Conservation (phyloP, 2,797 vertebrate genomes). For the Diceros bicornis region DNA sequence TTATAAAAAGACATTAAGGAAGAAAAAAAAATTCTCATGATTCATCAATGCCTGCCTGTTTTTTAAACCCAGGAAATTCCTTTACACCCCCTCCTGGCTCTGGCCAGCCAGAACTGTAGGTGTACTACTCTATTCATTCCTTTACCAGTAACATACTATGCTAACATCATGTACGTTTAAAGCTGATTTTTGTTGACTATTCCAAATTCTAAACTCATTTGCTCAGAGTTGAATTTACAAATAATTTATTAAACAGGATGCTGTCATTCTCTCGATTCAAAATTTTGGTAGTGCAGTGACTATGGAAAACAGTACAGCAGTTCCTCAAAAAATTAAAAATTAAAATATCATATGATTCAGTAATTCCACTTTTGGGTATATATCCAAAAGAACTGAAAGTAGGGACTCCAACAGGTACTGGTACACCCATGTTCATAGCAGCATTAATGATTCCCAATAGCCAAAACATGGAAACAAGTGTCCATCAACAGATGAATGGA, state of each 20-base stretch:
- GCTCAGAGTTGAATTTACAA: conserved; percentile 56
- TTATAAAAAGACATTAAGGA: conserved; percentile 56
- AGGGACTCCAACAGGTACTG: conserved; percentile 17
- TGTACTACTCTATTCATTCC: conserved; percentile 53
- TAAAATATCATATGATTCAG: conserved; percentile 47
- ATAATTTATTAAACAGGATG: conserved; percentile 61
- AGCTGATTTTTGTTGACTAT: conserved; percentile 46
- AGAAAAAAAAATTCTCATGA: not conserved
- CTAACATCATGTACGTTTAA: conserved; percentile 66
- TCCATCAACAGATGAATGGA: not conserved
- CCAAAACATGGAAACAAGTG: not conserved
- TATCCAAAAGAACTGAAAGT: conserved; percentile 15
- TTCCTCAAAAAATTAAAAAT: conserved; percentile 64
- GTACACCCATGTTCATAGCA: not conserved
- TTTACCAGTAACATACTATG: not conserved
- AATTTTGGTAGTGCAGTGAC: not conserved
- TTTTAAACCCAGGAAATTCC: conserved; percentile 67
- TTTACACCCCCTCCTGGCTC: conserved; percentile 50
- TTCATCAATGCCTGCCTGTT: conserved; percentile 53
- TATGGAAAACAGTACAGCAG: conserved; percentile 39
- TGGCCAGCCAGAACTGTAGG: conserved; percentile 46
- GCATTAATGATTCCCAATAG: conserved; percentile 45
- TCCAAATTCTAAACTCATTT: conserved; percentile 82
- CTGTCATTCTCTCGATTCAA: conserved; percentile 53
- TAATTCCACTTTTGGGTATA: conserved; percentile 49